Conservation (phyloP, 92 coral and sea anemone genomes). For the Porites rus region DNA sequence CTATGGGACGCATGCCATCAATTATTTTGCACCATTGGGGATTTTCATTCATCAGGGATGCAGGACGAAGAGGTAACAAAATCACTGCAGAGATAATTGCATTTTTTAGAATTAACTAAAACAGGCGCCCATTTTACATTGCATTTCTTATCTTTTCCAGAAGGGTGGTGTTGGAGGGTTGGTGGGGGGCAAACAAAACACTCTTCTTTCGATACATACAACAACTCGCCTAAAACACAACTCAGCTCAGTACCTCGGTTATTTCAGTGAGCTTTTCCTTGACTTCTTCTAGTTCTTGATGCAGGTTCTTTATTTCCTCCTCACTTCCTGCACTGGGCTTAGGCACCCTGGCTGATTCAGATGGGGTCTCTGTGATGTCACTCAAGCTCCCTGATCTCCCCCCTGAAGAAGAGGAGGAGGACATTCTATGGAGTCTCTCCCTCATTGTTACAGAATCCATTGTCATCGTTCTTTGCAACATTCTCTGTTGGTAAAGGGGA, state of each 20-base stretch:
- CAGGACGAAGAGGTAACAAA: no score
- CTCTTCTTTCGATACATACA: no score
- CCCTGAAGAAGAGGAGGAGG: constrained; percentile 21
- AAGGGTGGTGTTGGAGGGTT: no score
- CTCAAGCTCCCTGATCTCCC: constrained; percentile 31
- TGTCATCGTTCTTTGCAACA: constrained; percentile 60
- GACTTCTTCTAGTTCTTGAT: constrained; percentile 70
- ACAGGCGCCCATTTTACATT: no score
- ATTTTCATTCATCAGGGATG: no score
- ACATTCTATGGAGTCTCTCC: constrained; percentile 58
- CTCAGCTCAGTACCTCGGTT: constrained; percentile 9
- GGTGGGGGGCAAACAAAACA: no score
- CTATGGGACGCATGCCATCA: no score
- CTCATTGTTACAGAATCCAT: constrained; percentile 76
- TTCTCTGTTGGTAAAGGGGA: constrained; percentile 7
- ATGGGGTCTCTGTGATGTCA: constrained; percentile 54
- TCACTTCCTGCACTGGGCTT: constrained; percentile 21
- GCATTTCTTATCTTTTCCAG: no score
- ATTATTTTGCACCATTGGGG: no score
- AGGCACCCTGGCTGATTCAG: constrained; percentile 54
- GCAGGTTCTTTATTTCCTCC: constrained; percentile 67
- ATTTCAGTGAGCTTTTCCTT: constrained; percentile 63
- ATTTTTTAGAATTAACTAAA: no score
- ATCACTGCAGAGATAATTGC: no score
- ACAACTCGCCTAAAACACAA: no score